Conservation (phyloP, 2,113 vertebrate species). For the Crotalus tigris region DNA sequence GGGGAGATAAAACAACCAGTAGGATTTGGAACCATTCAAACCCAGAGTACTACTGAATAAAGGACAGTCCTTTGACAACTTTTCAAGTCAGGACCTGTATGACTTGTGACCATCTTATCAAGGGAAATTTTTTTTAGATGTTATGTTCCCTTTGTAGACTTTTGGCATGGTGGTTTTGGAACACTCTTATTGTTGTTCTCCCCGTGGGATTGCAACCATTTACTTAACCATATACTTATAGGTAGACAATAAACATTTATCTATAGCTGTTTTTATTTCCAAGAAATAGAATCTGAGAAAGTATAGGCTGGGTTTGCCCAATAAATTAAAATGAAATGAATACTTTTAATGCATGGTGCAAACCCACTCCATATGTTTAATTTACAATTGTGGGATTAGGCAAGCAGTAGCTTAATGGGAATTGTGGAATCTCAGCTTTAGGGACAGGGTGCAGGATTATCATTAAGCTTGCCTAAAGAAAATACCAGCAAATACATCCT, state of each 20-base stretch:
- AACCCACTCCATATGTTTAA: background rate
- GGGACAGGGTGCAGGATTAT: background rate
- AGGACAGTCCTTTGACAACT: background rate
- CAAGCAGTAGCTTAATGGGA: background rate
- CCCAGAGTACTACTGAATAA: background rate
- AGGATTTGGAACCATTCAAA: background rate
- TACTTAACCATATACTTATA: background rate
- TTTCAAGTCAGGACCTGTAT: background rate
- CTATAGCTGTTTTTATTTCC: background rate
- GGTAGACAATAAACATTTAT: background rate
- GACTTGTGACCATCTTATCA: background rate
- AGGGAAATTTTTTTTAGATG: background rate
- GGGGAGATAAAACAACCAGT: background rate
- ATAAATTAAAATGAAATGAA: background rate
- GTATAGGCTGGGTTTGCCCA: background rate
- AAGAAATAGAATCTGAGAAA: background rate
- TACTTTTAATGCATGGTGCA: background rate
- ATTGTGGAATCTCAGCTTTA: background rate
- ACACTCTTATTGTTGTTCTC: background rate
- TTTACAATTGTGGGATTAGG: background rate
- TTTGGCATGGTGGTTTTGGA: background rate
- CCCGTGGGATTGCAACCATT: background rate
- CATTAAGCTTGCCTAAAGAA: background rate
- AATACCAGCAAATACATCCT: background rate
- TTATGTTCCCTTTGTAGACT: background rate